Evolutionary conservation across 2,113 vertebrate species (phyloP), one percentile per base, ranked within the genome.

Genomic region (Eulemur macaco): DNA sequence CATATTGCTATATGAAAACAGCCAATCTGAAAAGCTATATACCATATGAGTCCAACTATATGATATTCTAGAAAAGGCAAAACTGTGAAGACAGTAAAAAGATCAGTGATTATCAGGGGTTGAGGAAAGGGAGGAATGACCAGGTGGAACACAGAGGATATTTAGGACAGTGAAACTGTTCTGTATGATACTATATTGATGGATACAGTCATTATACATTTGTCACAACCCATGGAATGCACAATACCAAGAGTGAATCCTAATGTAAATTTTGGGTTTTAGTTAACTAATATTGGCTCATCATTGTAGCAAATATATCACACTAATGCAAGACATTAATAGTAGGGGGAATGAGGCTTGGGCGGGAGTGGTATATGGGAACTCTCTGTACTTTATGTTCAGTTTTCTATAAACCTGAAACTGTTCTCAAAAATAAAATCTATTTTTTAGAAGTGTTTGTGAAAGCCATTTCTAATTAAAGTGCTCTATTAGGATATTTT

Each of bases 401-500:
- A 37, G 23, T 69, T 92, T 96, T 76, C 37, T 50, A 0, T 69
- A 92, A 82, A 25, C 23, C 31, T 77, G 71, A 89, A 77, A 45
- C 45, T 77, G 8, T 37, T 77, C 37, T 84, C 9, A 37, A 68
- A 86, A 86, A 31, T 54, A 39, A 68, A 74, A 21, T 63, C 47
- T 81, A 31, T 34, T 86, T 58, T 81, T 47, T 31, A 31, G 45
- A 83, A 63, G 58, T 31, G 23, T 31, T 15, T 21, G 25, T 56
- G 50, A 90, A 89, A 90, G 54, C 14, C 60, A 76, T 94, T 85
- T 95, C 69, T 81, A 81, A 85, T 12, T 47, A 80, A 96, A 68
- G 20, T 31, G 81, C 45, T 63, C 18, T 29, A 29, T 81, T 14
- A 77, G 37, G 17, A 8, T 71, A 71, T 73, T 80, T 93, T 74